Percentiles rank a stretch among this genome's conserved stretches.
Evolutionary conservation across 2,113 vertebrate species (phyloP).

Genomic region (Sylvietta virens): DNA sequence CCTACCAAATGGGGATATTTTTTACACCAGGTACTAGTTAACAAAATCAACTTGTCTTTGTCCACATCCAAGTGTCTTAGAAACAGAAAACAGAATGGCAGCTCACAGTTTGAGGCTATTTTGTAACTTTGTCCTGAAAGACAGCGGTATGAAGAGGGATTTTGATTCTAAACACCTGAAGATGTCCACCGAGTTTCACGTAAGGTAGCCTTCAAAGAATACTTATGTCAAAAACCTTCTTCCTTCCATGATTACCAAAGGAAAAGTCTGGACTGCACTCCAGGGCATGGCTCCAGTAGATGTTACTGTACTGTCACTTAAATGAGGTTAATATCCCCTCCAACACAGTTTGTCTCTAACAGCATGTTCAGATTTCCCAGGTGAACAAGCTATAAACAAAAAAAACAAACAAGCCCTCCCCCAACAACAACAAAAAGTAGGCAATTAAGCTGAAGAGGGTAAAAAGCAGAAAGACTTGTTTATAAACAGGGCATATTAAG

Average conservation of each 20-base stretch:
- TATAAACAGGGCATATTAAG: background rate
- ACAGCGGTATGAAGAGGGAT: background rate
- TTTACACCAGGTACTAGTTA: background rate
- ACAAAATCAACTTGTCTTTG: background rate
- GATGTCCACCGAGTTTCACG: background rate
- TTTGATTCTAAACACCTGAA: background rate
- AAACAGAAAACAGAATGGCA: background rate
- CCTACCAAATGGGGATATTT: background rate
- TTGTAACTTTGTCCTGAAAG: background rate
- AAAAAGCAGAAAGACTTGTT: background rate
- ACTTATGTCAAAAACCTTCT: background rate
- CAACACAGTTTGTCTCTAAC: background rate
- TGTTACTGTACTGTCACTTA: background rate
- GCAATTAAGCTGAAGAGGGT: background rate
- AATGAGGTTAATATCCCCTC: fast-evolving
- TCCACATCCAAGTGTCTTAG: background rate
- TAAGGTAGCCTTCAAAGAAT: background rate
- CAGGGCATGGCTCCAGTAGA: background rate
- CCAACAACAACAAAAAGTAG: background rate
- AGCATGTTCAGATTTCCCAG: background rate
- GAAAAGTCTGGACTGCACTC: background rate
- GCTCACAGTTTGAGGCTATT: background rate
- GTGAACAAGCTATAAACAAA: background rate
- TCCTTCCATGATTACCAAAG: background rate
- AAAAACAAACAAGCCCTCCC: background rate